Conservation (phyloP, 2,113 vertebrate genomes). For the Myocastor coypus region DNA sequence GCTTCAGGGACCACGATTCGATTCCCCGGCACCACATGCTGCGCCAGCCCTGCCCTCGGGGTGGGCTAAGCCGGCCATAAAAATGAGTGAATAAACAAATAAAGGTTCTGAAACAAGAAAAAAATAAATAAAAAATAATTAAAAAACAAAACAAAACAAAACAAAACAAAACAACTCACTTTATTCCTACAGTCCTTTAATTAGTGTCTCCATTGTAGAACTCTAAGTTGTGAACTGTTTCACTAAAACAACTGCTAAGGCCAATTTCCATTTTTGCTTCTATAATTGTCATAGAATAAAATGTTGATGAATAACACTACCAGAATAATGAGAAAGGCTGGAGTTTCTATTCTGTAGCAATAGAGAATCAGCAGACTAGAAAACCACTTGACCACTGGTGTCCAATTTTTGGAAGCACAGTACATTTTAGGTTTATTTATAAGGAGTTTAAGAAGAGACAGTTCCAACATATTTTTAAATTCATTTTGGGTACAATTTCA, state of each 20-base stretch:
- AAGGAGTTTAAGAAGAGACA: background rate
- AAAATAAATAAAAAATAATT: too few species aligned
- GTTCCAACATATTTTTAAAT: background rate
- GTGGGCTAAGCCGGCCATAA: too few species aligned
- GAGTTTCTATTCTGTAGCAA: background rate
- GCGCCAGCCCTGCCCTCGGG: too few species aligned
- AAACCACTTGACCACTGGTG: background rate
- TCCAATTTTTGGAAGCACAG: background rate
- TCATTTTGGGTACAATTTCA: background rate
- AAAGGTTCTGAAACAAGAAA: too few species aligned
- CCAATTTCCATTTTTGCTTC: background rate
- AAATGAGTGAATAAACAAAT: too few species aligned
- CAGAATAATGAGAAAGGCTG: constrained; percentile 8
- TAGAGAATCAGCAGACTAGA: background rate
- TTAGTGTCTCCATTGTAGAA: constrained; percentile 17
- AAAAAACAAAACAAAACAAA: too few species aligned
- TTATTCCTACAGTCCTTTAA: constrained; percentile 22
- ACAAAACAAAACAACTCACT: constrained; percentile 23
- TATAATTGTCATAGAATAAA: constrained; percentile 28
- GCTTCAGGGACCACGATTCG: too few species aligned
- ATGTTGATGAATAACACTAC: constrained; percentile 34
- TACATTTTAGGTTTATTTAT: background rate
- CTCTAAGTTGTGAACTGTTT: constrained; percentile 46
- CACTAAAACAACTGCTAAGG: constrained; percentile 44
- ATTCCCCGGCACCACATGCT: too few species aligned